phyloP scores from a whole-genome alignment of 2,888 invertebrate genomes.

The Drosophila merina region DNA sequence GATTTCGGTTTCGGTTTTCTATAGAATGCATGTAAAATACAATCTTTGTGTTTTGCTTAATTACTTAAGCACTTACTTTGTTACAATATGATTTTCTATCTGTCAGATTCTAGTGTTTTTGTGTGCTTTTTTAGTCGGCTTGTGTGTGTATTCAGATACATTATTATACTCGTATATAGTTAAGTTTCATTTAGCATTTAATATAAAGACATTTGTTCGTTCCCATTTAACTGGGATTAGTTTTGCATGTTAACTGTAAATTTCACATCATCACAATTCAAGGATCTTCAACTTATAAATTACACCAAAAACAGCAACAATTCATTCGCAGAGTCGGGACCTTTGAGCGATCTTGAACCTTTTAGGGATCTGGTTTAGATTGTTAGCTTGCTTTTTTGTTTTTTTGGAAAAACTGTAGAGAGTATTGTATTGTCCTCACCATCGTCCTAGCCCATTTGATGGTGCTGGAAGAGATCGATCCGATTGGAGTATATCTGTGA shows the following conservation, averaged over 20 bases:
- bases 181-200: conserved; percentile 49
- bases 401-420: conserved; percentile 7
- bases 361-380: conserved; percentile 10
- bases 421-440: conserved; percentile 66
- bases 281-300: conserved; percentile 73
- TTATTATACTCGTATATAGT: conserved; percentile 59
- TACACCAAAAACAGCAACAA: conserved; percentile 44
- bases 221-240: conserved; percentile 84
- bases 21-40: conserved; percentile 42
- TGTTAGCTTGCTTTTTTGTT: conserved; percentile 8
- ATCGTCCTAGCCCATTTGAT: conserved; percentile 58
- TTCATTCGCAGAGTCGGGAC: conserved; percentile 26
- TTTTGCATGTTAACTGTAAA: conserved; percentile 84
- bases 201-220: conserved; percentile 80
- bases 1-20: not conserved
- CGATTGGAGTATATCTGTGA: conserved; percentile 26
- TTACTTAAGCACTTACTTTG: conserved; percentile 18
- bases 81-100: conserved; percentile 23
- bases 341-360: conserved; percentile 10
- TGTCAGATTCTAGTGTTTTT: not conserved
- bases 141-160: conserved; percentile 33
- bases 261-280: conserved; percentile 84
- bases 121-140: not conserved
- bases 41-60: conserved; percentile 23
- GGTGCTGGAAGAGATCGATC: conserved; percentile 60